Evolutionary conservation across 2,888 invertebrate species (phyloP).

Genomic region (Cantharis flavilabris): DNA sequence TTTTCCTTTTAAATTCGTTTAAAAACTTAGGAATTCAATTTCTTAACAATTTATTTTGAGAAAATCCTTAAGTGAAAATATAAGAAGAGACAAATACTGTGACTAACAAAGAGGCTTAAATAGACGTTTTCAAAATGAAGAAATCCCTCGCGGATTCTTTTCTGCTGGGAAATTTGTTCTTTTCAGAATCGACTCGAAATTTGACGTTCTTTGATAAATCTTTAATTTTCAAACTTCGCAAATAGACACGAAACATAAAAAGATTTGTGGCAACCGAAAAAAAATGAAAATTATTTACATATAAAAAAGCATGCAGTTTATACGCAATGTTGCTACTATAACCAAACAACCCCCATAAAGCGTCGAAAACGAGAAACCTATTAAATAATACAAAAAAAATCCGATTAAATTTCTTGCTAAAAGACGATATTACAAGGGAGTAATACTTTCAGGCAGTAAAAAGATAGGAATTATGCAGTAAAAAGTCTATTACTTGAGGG

Average conservation of each 20-base stretch:
- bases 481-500: constrained; percentile 16
- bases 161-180: constrained; percentile 20
- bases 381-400: constrained; percentile 13
- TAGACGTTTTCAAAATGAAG: constrained; percentile 20
- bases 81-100: background rate
- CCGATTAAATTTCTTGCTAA: constrained; percentile 12
- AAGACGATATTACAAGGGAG: constrained; percentile 12
- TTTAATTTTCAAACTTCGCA: constrained; percentile 5
- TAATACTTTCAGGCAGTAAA: constrained; percentile 13
- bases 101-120: constrained; percentile 12
- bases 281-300: background rate
- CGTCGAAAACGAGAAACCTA: background rate
- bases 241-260: background rate
- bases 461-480: constrained; percentile 19
- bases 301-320: background rate
- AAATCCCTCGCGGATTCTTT: constrained; percentile 12
- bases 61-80: background rate
- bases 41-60: background rate
- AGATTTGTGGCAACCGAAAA: background rate
- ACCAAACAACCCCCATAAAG: background rate
- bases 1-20: background rate
- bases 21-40: background rate
- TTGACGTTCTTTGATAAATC: constrained; percentile 14
- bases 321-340: background rate
- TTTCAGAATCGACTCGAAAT: constrained; percentile 13